phyloP scores from a whole-genome alignment of 2,113 vertebrate genomes.

The Sebastes schlegelii region DNA sequence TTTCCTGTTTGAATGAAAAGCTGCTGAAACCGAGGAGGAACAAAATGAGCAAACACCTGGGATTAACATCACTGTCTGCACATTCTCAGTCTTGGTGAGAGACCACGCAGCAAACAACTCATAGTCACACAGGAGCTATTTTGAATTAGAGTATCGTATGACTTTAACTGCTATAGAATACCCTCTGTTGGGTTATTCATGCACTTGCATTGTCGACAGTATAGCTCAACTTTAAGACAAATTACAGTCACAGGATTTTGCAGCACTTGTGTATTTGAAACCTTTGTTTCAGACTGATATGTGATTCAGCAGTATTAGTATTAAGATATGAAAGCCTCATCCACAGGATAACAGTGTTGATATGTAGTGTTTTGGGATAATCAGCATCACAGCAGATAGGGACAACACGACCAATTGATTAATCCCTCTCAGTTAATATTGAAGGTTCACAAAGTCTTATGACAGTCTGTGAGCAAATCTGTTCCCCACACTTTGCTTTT shows the following conservation, averaged over 20 bases:
- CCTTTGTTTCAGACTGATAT: neutral
- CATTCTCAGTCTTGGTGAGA: neutral
- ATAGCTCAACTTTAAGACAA: constrained; percentile 41
- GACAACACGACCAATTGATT: constrained; percentile 5
- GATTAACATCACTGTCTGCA: constrained; percentile 6
- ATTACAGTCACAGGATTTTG: constrained; percentile 75
- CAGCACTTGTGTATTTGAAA: constrained; percentile 2
- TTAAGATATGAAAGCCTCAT: neutral
- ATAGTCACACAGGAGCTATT: constrained; percentile 52
- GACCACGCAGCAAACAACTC: constrained; percentile 33
- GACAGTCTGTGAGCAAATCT: constrained; percentile 5
- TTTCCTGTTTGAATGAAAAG: constrained; percentile 12
- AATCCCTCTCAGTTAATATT: neutral
- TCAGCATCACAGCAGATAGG: neutral
- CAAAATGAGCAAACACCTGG: neutral
- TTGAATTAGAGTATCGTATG: constrained; percentile 68
- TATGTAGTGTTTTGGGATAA: neutral
- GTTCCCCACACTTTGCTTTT: neutral
- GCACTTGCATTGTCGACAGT: constrained; percentile 49
- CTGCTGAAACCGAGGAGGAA: neutral
- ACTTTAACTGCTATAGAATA: constrained; percentile 59
- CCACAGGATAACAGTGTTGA: neutral
- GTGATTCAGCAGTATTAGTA: neutral
- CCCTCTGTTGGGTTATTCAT: constrained; percentile 56
- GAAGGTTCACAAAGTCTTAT: constrained; percentile 31